Evolutionary conservation across 2,113 vertebrate species (phyloP).

Genomic region (Lepus timidus): DNA sequence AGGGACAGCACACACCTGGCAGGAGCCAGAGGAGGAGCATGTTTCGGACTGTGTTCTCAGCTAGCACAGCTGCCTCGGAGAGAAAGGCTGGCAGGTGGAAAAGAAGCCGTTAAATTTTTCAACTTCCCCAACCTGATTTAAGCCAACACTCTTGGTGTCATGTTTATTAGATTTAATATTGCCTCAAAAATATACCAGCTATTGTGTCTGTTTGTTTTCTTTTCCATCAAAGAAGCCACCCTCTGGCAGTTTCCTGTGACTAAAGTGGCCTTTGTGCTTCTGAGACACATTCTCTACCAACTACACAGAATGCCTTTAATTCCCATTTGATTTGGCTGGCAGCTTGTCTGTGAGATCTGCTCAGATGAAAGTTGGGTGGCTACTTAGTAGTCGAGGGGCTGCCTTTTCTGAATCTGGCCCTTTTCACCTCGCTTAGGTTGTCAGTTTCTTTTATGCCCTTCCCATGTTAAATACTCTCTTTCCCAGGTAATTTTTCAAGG

Average conservation of each 20-base stretch:
- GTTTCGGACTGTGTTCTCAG: conserved; percentile 53
- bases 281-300: conserved; percentile 83
- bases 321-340: conserved; percentile 81
- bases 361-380: conserved; percentile 78
- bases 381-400: conserved; percentile 64
- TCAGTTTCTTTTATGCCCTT: conserved; percentile 61
- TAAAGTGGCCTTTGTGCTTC: conserved; percentile 86
- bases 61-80: conserved; percentile 52
- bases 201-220: conserved; percentile 83
- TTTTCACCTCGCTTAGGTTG: conserved; percentile 58
- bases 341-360: conserved; percentile 77
- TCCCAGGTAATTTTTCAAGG: conserved; percentile 66
- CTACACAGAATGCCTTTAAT: conserved; percentile 79
- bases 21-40: conserved; percentile 43
- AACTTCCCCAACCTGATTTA: conserved; percentile 46
- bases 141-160: conserved; percentile 72
- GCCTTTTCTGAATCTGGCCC: conserved; percentile 34
- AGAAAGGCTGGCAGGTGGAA: conserved; percentile 59
- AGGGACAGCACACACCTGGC: conserved; percentile 54
- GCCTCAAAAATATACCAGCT: conserved; percentile 84
- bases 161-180: conserved; percentile 83
- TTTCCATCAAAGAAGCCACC: conserved; percentile 84
- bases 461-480: conserved; percentile 36
- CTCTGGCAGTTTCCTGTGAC: conserved; percentile 87
- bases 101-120: conserved; percentile 64